Base-by-base conservation (phyloP, 2,113 vertebrate genomes). In the Prochilodus magdalenae region DNA sequence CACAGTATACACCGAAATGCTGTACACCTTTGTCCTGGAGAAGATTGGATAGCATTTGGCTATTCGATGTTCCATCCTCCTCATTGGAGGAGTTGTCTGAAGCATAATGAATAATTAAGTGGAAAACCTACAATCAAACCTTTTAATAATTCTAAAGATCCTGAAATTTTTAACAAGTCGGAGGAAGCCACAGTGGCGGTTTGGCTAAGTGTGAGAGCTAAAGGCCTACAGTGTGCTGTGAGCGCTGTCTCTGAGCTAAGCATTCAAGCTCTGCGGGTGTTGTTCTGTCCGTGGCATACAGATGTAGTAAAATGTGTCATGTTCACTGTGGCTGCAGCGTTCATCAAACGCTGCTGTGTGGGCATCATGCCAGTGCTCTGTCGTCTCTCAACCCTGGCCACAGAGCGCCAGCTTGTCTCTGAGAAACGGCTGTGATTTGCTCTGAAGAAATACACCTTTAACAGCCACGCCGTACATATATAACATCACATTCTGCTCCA, bases 341-440 rank as follows among this genome's bases (percentile, higher is more conserved):
- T 84, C 88, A 88, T 90, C 86, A 92, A 80, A 79, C 83, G 83
- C 88, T 85, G 87, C 83, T 76, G 74, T 88, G 81, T 88, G 89
- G 91, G 87, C 84, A 86, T 63, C 47, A 85, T 84, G 89, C 92
- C 90, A 91, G 92, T 88, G 89, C 88, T 94, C 89, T 87, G 71
- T 75, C 59, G 49, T 94, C 92, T 94, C 94, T 92, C 86, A 93
- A 90, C 88, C 90, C 81, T 76, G 53, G 36, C 33, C 51, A 27
- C 22, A 74, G 29, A 15, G 26, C 26, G 16, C 29, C 65, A 67
- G 65, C 65, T 33, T 14, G 66, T 66, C 49, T 62, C 72, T 92
- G 76, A 82, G 94, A 94, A 95, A 95, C 89, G 93, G 93, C 94
- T 94, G 93, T 87, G 91, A 92, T 92, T 92, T 95, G 76, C 80